Evolutionary conservation across 2,888 invertebrate species (phyloP).

Genomic region (Halocaridina rubra): DNA sequence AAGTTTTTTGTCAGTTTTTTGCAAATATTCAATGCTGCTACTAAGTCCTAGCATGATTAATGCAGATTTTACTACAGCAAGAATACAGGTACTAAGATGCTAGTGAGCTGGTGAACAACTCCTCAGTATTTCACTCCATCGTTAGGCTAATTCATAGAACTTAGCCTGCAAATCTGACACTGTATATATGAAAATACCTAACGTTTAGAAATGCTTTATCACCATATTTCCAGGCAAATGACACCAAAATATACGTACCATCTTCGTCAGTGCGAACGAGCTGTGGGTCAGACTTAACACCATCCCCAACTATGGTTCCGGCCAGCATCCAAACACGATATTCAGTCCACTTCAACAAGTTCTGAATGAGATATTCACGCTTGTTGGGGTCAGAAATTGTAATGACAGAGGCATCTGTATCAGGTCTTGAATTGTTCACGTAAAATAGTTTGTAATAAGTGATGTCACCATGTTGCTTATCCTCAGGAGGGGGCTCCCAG

Average conservation of each 20-base stretch:
- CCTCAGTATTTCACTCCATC: neutral
- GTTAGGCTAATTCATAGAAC: neutral
- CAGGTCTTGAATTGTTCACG: constrained; percentile 82
- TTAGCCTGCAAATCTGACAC: constrained; percentile 3
- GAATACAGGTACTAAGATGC: neutral
- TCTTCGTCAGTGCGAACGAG: constrained; percentile 96
- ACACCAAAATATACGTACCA: constrained; percentile 79
- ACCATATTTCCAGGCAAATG: too few species aligned
- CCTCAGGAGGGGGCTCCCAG: constrained; percentile 93
- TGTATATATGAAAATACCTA: too few species aligned
- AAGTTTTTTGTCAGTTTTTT: neutral
- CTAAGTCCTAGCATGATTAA: constrained; percentile 12
- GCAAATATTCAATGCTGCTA: neutral
- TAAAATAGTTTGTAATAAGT: constrained; percentile 94
- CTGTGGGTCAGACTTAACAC: constrained; percentile 91
- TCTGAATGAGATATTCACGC: constrained; percentile 85
- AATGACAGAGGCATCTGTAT: constrained; percentile 85
- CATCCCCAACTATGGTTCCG: constrained; percentile 95
- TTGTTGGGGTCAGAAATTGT: constrained; percentile 77
- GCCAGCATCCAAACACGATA: constrained; percentile 97
- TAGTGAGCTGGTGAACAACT: constrained; percentile 2
- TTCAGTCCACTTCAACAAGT: constrained; percentile 93
- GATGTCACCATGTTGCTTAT: constrained; percentile 91
- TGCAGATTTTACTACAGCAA: constrained; percentile 7
- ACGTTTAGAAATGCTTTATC: too few species aligned